A percentile compares a stretch with the other conserved stretches of the same genome.
phyloP scores from a whole-genome alignment of 1,140 invertebrate species.

The Octopus bimaculoides region DNA sequence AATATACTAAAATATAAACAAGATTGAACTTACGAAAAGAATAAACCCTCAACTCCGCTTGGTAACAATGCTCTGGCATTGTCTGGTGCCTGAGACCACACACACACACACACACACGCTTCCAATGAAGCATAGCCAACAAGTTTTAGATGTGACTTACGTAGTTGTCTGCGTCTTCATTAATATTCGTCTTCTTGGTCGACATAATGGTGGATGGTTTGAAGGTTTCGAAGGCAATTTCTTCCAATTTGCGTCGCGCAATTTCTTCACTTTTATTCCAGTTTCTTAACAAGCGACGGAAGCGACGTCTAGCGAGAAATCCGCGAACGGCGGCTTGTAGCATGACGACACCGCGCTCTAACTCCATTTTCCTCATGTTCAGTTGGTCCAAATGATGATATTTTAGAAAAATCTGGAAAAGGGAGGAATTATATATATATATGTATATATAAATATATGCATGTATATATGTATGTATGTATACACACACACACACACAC shows the following conservation, averaged over 20 bases:
- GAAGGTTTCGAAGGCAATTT: slow-evolving; percentile 16
- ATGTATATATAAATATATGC: neutral
- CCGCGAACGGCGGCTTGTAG: slow-evolving; percentile 29
- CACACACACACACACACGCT: no score
- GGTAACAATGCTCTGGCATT: no score
- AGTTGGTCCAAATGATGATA: slow-evolving; percentile 25
- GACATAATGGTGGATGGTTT: neutral
- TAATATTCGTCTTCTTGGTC: neutral
- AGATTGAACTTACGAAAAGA: no score
- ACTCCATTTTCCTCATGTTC: slow-evolving; percentile 18
- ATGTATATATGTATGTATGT: neutral
- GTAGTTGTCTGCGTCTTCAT: neutral
- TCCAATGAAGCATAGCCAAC: no score
- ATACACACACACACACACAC: neutral
- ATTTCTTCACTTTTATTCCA: slow-evolving; percentile 15
- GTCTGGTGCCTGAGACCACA: no score
- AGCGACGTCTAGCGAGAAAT: slow-evolving; percentile 23
- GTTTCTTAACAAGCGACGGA: neutral
- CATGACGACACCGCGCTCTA: slow-evolving; percentile 22
- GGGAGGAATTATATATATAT: neutral
- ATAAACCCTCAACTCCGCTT: no score
- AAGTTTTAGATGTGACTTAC: neutral
- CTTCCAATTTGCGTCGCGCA: slow-evolving; percentile 17
- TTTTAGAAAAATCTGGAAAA: slow-evolving; percentile 29
- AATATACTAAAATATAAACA: no score